These are phyloP conservation scores for Aldabrachelys gigantea DNA, from an alignment of 2,113 vertebrate genomes.

Conservation along the genomic window DNA sequence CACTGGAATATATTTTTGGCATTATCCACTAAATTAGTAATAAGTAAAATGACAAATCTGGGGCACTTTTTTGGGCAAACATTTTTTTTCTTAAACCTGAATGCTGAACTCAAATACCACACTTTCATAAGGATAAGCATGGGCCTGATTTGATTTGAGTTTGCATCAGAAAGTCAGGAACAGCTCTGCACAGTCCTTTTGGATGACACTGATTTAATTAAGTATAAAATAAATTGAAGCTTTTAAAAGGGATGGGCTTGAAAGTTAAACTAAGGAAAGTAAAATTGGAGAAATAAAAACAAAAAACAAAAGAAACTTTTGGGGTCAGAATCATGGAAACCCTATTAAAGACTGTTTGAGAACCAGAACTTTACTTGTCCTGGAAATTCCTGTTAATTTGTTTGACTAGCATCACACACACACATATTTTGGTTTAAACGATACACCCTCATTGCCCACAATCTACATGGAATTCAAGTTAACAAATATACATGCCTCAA, in stretches of 20 bases:
- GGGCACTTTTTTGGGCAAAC: neutral
- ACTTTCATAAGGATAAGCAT: neutral
- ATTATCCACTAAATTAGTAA: neutral
- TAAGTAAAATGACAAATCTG: constrained; percentile 24
- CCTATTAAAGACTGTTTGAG: neutral
- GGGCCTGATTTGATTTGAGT: constrained; percentile 4
- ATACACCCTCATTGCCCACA: constrained; percentile 59
- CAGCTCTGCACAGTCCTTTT: neutral
- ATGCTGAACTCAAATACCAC: neutral
- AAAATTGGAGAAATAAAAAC: neutral
- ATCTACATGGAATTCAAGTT: constrained; percentile 62
- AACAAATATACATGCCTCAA: constrained; percentile 56
- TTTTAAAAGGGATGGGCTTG: neutral
- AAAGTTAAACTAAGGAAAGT: neutral
- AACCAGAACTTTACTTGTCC: neutral
- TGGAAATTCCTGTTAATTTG: neutral
- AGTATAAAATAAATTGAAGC: neutral
- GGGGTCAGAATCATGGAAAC: neutral
- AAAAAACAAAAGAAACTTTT: neutral
- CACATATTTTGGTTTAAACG: constrained; percentile 15
- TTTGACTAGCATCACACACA: neutral
- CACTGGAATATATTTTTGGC: neutral
- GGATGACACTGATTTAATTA: neutral
- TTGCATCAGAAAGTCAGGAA: neutral
- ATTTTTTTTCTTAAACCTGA: neutral